A percentile compares a stretch with the other conserved stretches of the same genome.
phyloP scores from a whole-genome alignment of 1,140 invertebrate genomes.

The Thaumatotibia leucotreta region DNA sequence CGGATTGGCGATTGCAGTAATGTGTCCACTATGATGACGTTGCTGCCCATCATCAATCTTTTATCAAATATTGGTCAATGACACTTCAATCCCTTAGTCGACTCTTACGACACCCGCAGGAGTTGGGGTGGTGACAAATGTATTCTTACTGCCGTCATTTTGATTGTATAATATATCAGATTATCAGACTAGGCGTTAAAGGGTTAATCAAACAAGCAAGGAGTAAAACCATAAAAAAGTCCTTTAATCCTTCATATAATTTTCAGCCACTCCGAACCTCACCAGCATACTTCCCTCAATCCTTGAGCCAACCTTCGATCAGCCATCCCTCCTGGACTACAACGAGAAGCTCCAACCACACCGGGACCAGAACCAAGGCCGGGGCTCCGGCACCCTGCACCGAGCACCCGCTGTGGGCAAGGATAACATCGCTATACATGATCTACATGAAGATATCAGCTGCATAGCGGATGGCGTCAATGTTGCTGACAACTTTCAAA shows the following conservation, averaged over 20 bases:
- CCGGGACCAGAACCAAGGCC: slow-evolving; percentile 31
- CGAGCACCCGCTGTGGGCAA: slow-evolving; percentile 27
- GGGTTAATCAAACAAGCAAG: no score
- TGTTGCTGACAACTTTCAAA: background rate
- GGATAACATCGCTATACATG: slow-evolving; percentile 25
- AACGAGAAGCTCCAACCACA: slow-evolving; percentile 48
- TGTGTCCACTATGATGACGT: no score
- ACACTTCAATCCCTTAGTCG: no score
- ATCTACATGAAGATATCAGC: slow-evolving; percentile 44
- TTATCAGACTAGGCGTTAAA: no score
- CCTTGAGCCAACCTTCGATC: slow-evolving; percentile 31
- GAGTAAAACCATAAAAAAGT: no score
- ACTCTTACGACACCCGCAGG: no score
- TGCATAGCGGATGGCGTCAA: slow-evolving; percentile 19
- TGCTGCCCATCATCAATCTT: no score
- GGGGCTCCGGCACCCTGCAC: slow-evolving; percentile 51
- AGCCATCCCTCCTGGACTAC: slow-evolving; percentile 45
- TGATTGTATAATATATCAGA: no score
- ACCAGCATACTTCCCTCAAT: slow-evolving; percentile 37
- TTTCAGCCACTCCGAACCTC: slow-evolving; percentile 43
- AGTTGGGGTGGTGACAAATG: no score
- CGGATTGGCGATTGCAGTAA: no score
- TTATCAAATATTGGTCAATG: no score
- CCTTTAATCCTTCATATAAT: background rate
- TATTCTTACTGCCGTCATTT: no score